Evolutionary conservation across 2,113 vertebrate species (phyloP), one percentile per base, ranked within the genome.

Genomic region (Channa maculata): DNA sequence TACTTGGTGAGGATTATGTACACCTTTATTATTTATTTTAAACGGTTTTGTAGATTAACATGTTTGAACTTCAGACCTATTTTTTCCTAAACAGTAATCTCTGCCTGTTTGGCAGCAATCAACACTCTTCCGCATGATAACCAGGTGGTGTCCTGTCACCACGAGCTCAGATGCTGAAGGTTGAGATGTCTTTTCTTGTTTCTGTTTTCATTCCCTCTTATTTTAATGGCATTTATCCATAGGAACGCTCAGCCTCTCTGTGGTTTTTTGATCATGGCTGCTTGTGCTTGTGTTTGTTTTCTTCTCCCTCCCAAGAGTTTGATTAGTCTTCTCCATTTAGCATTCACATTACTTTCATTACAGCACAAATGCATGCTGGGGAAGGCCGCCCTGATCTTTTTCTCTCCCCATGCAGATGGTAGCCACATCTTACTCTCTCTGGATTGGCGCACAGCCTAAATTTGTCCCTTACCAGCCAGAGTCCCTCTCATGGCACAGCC

Each of bases 331-430:
- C 64, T 71, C 76, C 74, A 48, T 78, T 88, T 87, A 87, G 71
- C 70, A 33, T 37, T 58, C 75, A 74, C 74, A 84, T 88, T 86
- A 69, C 77, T 86, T 88, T 87, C 63, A 88, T 89, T 82, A 71
- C 73, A 59, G 57, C 76, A 66, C 71, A 79, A 60, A 61, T 65
- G 55, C 65, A 77, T 9, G 33, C 57, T 46, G 62, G 62, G 81
- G 69, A 80, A 59, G 76, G 41, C 63, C 34, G 5, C 64, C 78
- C 51, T 78, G 81, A 82, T 85, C 77, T 66, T 65, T 71, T 60
- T 61, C 79, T 70, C 79, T 75, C 69, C 70, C 49, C 55, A 44
- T 71, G 64, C 86, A 88, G 82, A 88, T 83, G 68, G 84, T 83
- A 57, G 74, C 66, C 72, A 65, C 57, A 78, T 88, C 79, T 75